Evolutionary conservation across 92 coral and sea anemone species (phyloP).

Genomic region (Palythoa heliodiscus): DNA sequence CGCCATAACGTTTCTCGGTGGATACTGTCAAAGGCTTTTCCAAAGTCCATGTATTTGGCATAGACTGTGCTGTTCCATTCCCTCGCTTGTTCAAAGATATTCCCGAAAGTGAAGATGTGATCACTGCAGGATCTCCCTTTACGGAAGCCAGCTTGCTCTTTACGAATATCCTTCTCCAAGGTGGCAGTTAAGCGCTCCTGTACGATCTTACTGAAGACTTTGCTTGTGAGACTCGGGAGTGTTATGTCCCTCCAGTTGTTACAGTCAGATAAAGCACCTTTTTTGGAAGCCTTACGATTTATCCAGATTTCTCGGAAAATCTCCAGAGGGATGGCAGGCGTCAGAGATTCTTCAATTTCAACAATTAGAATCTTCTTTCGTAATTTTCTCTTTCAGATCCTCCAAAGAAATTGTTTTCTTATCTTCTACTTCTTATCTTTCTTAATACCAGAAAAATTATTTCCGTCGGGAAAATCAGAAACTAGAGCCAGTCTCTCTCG

Average conservation of each 20-base stretch:
- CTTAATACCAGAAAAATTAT: too few species aligned
- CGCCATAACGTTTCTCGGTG: too few species aligned
- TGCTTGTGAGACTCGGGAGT: conserved; percentile 11
- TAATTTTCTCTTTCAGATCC: too few species aligned
- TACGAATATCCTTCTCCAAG: conserved; percentile 14
- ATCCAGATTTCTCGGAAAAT: background rate
- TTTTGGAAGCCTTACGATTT: background rate
- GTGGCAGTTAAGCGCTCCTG: conserved; percentile 12
- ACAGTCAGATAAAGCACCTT: background rate
- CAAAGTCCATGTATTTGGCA: background rate
- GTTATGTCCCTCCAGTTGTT: conserved; percentile 13
- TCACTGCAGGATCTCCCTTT: background rate
- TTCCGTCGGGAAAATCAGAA: too few species aligned
- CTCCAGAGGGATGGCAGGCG: background rate
- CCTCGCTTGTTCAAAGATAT: background rate
- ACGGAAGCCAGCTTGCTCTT: conserved; percentile 1
- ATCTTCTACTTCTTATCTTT: too few species aligned
- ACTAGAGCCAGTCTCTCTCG: too few species aligned
- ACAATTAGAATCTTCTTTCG: too few species aligned
- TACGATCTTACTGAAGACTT: conserved; percentile 26
- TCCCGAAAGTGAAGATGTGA: background rate
- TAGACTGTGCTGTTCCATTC: background rate
- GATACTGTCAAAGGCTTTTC: conserved; percentile 8
- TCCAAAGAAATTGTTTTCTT: too few species aligned
- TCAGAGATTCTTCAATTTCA: background rate